Conservation (phyloP, 1,140 invertebrate species). For the Macrotrachela quadricornifera region DNA sequence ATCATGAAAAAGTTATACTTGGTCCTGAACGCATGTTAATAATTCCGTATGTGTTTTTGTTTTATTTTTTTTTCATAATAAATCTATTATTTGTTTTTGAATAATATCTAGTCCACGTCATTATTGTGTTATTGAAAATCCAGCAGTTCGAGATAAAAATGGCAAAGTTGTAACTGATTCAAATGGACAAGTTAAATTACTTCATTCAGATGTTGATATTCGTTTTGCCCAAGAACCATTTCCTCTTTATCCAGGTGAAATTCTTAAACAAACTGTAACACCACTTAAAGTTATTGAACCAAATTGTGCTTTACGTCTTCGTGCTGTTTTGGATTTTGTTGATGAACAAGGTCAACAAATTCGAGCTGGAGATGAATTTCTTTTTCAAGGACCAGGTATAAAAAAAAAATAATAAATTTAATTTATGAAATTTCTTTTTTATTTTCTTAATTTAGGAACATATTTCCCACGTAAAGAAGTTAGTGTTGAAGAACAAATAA, state of each 20-base stretch:
- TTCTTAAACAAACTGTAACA: slow-evolving; percentile 24
- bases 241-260: slow-evolving; percentile 35
- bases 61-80: slow-evolving; percentile 18
- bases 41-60: neutral
- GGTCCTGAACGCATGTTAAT: slow-evolving; percentile 21
- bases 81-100: slow-evolving; percentile 23
- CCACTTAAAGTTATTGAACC: slow-evolving; percentile 31
- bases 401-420: neutral
- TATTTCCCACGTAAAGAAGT: slow-evolving; percentile 34
- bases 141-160: slow-evolving; percentile 25
- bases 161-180: slow-evolving; percentile 20
- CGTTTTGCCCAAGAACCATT: slow-evolving; percentile 35
- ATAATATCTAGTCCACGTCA: slow-evolving; percentile 34
- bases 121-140: slow-evolving; percentile 35
- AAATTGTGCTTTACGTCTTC: slow-evolving; percentile 29
- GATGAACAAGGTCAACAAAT: slow-evolving; percentile 23
- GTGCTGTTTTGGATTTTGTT: slow-evolving; percentile 30
- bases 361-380: slow-evolving; percentile 34
- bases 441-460: slow-evolving; percentile 27
- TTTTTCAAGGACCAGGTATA: slow-evolving; percentile 9
- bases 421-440: neutral
- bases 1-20: slow-evolving; percentile 33
- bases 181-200: slow-evolving; percentile 27
- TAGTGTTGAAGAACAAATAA: slow-evolving; percentile 25
- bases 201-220: slow-evolving; percentile 33